A percentile compares a stretch with the other conserved stretches of the same genome.
These are phyloP conservation scores for Apis cerana DNA, from an alignment of 1,140 invertebrate genomes.

Conservation along the genomic window DNA sequence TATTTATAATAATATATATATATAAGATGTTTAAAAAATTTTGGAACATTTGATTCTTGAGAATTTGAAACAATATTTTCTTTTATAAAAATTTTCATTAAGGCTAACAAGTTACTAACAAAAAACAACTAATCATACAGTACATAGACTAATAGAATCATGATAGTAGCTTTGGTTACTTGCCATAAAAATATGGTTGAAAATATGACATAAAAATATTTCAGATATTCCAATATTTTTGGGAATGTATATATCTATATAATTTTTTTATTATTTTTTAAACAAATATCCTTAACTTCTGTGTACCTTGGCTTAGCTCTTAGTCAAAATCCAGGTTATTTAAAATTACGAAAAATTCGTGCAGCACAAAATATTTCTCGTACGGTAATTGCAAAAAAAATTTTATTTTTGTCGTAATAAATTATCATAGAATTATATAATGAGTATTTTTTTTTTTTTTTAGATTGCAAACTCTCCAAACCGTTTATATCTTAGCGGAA, in stretches of 20 bases:
- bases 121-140: too few relatives aligned
- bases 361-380: slow-evolving; percentile 98
- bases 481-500: slow-evolving; percentile 95
- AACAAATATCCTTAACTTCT: slow-evolving; percentile 84
- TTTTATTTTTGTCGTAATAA: background rate
- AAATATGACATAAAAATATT: too few relatives aligned
- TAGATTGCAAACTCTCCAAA: slow-evolving; percentile 97
- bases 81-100: too few relatives aligned
- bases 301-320: slow-evolving; percentile 96
- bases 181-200: too few relatives aligned
- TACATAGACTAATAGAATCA: too few relatives aligned
- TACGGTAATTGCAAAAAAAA: slow-evolving; percentile 86
- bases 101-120: too few relatives aligned
- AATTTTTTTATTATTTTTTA: background rate
- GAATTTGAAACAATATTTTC: too few relatives aligned
- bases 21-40: background rate
- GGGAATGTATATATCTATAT: too few relatives aligned
- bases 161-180: too few relatives aligned
- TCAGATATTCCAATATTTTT: too few relatives aligned
- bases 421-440: background rate
- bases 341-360: slow-evolving; percentile 98
- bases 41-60: too few relatives aligned
- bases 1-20: background rate
- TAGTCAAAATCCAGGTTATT: slow-evolving; percentile 96
- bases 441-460: slow-evolving; percentile 62